Conservation (phyloP, 2,113 vertebrate species). For the Sitta europaea region DNA sequence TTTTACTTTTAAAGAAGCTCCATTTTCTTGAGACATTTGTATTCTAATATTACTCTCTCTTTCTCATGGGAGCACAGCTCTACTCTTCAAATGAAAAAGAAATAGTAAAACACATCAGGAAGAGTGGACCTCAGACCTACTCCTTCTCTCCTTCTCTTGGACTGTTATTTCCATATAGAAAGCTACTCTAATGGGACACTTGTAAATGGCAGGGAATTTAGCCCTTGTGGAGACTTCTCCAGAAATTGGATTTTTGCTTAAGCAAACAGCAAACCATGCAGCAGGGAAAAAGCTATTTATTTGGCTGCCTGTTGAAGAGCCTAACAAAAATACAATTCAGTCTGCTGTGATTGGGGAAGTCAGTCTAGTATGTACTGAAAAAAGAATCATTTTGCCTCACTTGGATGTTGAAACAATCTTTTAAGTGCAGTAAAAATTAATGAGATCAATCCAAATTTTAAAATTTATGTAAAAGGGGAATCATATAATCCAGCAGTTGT, state of each 20-base stretch:
- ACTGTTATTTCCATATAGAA: conserved; percentile 80
- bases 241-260: conserved; percentile 83
- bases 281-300: conserved; percentile 75
- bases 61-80: conserved; percentile 68
- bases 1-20: conserved; percentile 71
- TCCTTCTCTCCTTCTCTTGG: conserved; percentile 70
- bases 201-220: conserved; percentile 76
- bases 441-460: not conserved
- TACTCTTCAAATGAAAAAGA: conserved; percentile 72
- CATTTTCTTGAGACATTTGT: conserved; percentile 70
- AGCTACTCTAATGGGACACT: conserved; percentile 75
- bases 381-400: conserved; percentile 26
- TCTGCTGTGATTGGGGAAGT: conserved; percentile 38
- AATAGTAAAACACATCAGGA: conserved; percentile 76
- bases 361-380: conserved; percentile 25
- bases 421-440: not conserved
- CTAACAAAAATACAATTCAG: conserved; percentile 68
- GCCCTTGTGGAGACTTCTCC: conserved; percentile 69
- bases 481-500: not conserved
- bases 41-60: conserved; percentile 65
- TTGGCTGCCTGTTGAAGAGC: conserved; percentile 64
- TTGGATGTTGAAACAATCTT: not conserved
- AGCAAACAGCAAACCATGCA: conserved; percentile 76
- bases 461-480: not conserved
- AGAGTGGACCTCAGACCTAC: conserved; percentile 67